phyloP scores from a whole-genome alignment of 2,888 invertebrate genomes.

The Parnassius apollo region DNA sequence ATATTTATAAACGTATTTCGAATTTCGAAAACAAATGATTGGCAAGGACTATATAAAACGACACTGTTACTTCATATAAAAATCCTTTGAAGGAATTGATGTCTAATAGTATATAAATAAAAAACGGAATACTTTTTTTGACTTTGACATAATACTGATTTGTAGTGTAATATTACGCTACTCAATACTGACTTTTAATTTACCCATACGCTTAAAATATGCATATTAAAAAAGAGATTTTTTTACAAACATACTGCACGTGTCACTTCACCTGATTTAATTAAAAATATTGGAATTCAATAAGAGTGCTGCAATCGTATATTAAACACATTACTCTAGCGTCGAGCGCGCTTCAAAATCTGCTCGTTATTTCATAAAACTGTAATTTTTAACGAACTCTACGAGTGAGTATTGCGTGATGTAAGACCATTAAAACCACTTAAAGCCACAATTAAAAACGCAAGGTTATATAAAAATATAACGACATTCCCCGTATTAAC shows the following conservation, averaged over 20 bases:
- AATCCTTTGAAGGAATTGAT: too few relatives aligned
- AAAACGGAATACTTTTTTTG: too few relatives aligned
- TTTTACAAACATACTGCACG: slow-evolving; percentile 22
- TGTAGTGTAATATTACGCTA: too few relatives aligned
- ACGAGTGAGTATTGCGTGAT: slow-evolving; percentile 22
- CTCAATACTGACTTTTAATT: background rate
- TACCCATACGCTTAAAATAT: background rate
- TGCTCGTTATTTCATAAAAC: slow-evolving; percentile 47
- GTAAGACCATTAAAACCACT: slow-evolving; percentile 6
- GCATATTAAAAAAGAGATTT: slow-evolving; percentile 1
- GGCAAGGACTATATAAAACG: too few relatives aligned
- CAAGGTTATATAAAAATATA: background rate
- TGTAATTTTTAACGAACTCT: slow-evolving; percentile 25
- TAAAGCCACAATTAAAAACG: slow-evolving; percentile 2
- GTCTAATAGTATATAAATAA: too few relatives aligned
- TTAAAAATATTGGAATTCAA: slow-evolving; percentile 48
- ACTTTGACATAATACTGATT: too few relatives aligned
- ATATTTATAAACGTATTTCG: too few relatives aligned
- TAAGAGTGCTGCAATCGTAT: slow-evolving; percentile 42
- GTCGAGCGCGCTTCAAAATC: slow-evolving; percentile 40
- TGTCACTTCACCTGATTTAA: slow-evolving; percentile 33
- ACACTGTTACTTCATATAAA: too few relatives aligned
- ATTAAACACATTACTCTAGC: slow-evolving; percentile 43
- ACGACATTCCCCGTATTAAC: too few relatives aligned
- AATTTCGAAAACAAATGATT: too few relatives aligned